Base-by-base conservation (phyloP, 2,888 invertebrate species). In the Anodontia alba region DNA sequence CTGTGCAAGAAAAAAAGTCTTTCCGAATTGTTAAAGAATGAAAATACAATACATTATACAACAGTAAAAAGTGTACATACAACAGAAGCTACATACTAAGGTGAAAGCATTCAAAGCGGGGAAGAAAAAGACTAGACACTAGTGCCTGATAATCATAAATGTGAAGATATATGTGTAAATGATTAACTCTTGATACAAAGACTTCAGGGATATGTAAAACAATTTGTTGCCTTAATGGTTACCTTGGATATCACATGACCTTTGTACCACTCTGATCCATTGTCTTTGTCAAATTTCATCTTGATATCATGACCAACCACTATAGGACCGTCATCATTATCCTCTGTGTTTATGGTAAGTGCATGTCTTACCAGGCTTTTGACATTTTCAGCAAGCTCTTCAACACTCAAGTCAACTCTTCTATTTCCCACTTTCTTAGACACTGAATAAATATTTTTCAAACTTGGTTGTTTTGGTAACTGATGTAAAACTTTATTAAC, bases 401-500 rank as follows among this genome's bases (percentile, higher is more conserved):
- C 54, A 12, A 75, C 67, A 42, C 43, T 73, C 23, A 81, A 57
- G 8, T 66, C 26, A n/a, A 70, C 57, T 26, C 72, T 67, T 51
- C 57, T 81, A 51, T 70, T 71, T 46, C 33, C 69, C n/a, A 67
- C 54, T 42, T 31, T 69, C 49, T 78, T 82, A 20, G 75, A 43
- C 15, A 78, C 26, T 3, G 26, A 33, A 43, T 73, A 73, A 12
- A 78, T 43, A 54, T 54, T 54, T 54, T n/a, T 54, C 54, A 54
- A 54, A 26, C 54, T 54, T 7, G 54, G 7, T 54, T 54, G 23
- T 54, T 54, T 54, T 46, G 75, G 68, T 46, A 68, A 76, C 42
- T 77, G 74, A 31, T 72, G 51, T 20, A 80, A 66, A 23, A 83
- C 72, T 0, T 67, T 29, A 46, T 75, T 29, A 83, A 80, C 3